phyloP scores from a whole-genome alignment of 2,888 invertebrate species.

The Scrobipalpa atriplicella region DNA sequence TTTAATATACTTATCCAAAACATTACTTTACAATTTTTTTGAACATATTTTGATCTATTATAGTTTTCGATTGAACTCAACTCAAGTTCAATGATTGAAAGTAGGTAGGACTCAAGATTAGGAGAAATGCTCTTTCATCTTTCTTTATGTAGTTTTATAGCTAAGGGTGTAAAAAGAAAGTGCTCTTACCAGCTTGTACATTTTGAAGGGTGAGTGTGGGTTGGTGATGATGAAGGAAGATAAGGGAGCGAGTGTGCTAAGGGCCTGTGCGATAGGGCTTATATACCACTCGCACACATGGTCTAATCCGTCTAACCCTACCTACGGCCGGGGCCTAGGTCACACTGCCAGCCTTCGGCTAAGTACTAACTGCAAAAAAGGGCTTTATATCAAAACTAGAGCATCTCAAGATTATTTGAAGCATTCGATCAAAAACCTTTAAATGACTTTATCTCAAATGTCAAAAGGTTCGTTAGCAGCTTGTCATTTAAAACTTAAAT shows the following conservation, averaged over 20 bases:
- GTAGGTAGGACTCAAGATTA: no score
- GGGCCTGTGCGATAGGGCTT: constrained; percentile 58
- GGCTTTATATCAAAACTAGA: constrained; percentile 24
- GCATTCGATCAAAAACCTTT: not conserved
- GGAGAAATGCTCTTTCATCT: not conserved
- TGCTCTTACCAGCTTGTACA: constrained; percentile 84
- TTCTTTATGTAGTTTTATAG: no score
- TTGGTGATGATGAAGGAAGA: constrained; percentile 57
- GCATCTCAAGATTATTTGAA: not conserved
- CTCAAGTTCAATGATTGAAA: no score
- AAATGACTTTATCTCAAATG: not conserved
- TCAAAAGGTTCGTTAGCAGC: not conserved
- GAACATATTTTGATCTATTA: no score
- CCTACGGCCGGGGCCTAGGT: constrained; percentile 70
- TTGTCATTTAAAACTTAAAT: not conserved
- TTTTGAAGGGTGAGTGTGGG: constrained; percentile 68
- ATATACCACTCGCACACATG: constrained; percentile 72
- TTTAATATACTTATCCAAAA: no score
- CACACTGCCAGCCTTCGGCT: constrained; percentile 60
- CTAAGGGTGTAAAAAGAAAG: constrained; percentile 18
- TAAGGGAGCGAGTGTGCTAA: constrained; percentile 73
- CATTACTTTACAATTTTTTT: no score
- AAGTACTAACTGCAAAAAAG: constrained; percentile 58
- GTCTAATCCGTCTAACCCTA: constrained; percentile 75
- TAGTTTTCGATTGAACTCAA: no score